Conservation (phyloP, 2,888 invertebrate species). For the Diarsia dahlii region DNA sequence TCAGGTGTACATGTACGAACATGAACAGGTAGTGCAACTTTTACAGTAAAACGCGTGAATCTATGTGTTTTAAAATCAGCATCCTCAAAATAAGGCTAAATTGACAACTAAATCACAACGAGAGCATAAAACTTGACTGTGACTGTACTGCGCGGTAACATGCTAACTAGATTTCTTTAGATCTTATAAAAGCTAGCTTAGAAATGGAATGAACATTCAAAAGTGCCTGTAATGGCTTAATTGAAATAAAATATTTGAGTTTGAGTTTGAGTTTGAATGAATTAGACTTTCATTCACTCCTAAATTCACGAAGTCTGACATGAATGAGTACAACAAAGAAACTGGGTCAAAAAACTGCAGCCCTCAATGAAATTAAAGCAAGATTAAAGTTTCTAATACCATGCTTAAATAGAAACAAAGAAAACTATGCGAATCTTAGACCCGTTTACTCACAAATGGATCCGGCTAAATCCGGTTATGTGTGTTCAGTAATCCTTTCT, state of each 20-base stretch:
- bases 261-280: too few relatives aligned
- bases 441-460: slow-evolving; percentile 45
- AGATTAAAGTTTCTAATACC: slow-evolving; percentile 17
- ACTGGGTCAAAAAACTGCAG: slow-evolving; percentile 6
- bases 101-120: not conserved
- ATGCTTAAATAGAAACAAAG: slow-evolving; percentile 40
- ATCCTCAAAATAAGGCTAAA: not conserved
- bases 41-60: too few relatives aligned
- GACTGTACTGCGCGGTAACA: not conserved
- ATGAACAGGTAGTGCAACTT: not conserved
- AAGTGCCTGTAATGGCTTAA: too few relatives aligned
- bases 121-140: not conserved
- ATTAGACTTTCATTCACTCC: not conserved
- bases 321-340: not conserved
- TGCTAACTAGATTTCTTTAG: not conserved
- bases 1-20: not conserved
- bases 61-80: not conserved
- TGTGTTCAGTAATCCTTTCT: slow-evolving; percentile 61
- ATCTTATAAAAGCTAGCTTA: not conserved
- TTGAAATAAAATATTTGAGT: too few relatives aligned
- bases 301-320: not conserved
- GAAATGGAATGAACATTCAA: not conserved
- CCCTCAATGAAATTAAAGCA: not conserved
- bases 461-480: slow-evolving; percentile 61
- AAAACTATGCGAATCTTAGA: slow-evolving; percentile 53